Evolutionary conservation across 2,888 invertebrate species (phyloP), one percentile per base, ranked within the genome.

Genomic region (Alviniconcha strummeri): DNA sequence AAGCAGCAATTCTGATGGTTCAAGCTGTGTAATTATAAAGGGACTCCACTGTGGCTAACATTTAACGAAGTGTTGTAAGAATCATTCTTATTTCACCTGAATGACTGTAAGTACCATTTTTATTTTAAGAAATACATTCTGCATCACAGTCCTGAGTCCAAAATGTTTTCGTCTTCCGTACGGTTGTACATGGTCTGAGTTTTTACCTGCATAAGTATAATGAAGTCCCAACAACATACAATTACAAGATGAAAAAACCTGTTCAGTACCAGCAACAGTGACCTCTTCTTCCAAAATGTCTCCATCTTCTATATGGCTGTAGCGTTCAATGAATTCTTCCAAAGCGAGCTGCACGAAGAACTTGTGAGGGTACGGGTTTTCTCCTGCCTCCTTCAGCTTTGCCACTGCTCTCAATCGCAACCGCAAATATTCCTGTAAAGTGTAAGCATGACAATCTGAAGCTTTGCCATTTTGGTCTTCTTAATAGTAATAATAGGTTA

Each of bases 331-430:
- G 91, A 97, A 99, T 82, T 96, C 96, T 91, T 96, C 96, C 87
- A 99, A 94, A 0, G 98, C 98, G 85, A 95, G 96, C 55, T 96
- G 96, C 0, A 99, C 99, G 94, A 97, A 96, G 93, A 98, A 99
- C 94, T 99, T 99, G 94, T 99, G 99, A 17, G 99, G 99, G 93
- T 99, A 99, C 0, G 99, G 99, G 92, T 97, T 96, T 11, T 96
- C 95, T 17, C 96, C 95, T 36, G 94, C 94, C 69, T 95, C 94
- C 94, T 99, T 98, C 74, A 98, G 95, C 84, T 97, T 96, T n/a
- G 96, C 95, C 52, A 99, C 95, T 75, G 97, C 96, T 87, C 96
- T 95, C 4, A 96, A 96, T 84, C 99, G 95, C 83, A 98, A 94
- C 92, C 97, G 97, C 92, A 97, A 98, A 94, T 98, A 99, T 94